Evolutionary conservation across 2,797 vertebrate species (phyloP).

Genomic region (Corythornis leucogaster): DNA sequence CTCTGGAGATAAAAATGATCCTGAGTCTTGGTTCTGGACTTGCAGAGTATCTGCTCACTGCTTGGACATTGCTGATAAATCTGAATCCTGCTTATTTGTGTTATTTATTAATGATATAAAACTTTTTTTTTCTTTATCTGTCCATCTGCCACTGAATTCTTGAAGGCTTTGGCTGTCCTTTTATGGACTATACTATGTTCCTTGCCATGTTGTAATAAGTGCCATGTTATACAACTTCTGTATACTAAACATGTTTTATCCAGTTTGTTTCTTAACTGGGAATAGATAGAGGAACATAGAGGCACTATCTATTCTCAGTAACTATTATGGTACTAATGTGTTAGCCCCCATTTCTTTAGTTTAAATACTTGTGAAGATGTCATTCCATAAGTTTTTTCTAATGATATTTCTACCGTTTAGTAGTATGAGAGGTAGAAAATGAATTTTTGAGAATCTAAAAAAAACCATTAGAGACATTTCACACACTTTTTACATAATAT

Average conservation of each 20-base stretch:
- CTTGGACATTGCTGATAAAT: not conserved
- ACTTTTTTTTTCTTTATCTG: not conserved
- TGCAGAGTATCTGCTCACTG: not conserved
- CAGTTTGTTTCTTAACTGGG: not conserved
- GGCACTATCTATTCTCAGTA: not conserved
- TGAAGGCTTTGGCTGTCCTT: not conserved
- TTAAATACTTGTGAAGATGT: not conserved
- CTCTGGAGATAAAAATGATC: not conserved
- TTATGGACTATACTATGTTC: not conserved
- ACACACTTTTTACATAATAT: not conserved
- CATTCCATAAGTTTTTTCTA: not conserved
- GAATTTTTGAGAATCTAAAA: not conserved
- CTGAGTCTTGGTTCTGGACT: not conserved
- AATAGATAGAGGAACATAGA: not conserved
- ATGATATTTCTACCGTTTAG: not conserved
- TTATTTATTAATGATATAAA: not conserved
- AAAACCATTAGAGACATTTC: not conserved
- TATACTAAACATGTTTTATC: not conserved
- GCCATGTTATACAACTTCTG: not conserved
- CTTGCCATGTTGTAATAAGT: not conserved
- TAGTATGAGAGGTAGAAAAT: not conserved
- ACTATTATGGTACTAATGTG: fast-evolving
- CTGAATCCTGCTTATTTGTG: not conserved
- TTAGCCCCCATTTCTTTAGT: not conserved
- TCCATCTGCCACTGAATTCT: not conserved